Conservation (phyloP, 2,113 vertebrate genomes). For the Agelaius tricolor region DNA sequence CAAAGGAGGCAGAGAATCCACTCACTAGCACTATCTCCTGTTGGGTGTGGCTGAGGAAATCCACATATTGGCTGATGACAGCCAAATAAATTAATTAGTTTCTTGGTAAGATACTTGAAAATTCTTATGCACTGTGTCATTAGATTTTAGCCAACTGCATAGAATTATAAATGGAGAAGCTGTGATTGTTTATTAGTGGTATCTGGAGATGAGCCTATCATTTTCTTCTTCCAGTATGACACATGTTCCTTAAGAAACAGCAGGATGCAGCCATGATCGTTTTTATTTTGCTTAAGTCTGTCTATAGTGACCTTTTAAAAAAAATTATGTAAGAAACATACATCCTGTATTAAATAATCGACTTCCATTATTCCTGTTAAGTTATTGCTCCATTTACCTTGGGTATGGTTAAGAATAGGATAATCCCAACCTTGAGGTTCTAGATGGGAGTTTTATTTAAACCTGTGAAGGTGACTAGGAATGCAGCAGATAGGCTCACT, state of each 20-base stretch:
- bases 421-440: not conserved
- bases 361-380: not conserved
- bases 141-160: not conserved
- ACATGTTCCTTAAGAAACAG: not conserved
- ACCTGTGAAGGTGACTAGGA: not conserved
- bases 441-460: not conserved
- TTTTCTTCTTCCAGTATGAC: not conserved
- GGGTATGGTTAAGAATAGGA: not conserved
- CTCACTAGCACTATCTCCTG: not conserved
- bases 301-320: not conserved
- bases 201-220: not conserved
- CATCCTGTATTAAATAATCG: not conserved
- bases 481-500: not conserved
- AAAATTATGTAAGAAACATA: not conserved
- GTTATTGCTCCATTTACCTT: not conserved
- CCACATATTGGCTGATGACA: not conserved
- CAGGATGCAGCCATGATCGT: rapidly evolving
- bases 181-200: not conserved
- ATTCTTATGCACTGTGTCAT: not conserved
- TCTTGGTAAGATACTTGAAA: not conserved
- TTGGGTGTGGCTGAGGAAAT: not conserved
- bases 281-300: not conserved
- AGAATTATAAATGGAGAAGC: not conserved
- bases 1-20: not conserved
- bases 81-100: not conserved